A percentile compares a stretch with the other conserved stretches of the same genome.
Evolutionary conservation across 2,113 vertebrate genomes (phyloP).

Genomic region (Oenanthe melanoleuca): DNA sequence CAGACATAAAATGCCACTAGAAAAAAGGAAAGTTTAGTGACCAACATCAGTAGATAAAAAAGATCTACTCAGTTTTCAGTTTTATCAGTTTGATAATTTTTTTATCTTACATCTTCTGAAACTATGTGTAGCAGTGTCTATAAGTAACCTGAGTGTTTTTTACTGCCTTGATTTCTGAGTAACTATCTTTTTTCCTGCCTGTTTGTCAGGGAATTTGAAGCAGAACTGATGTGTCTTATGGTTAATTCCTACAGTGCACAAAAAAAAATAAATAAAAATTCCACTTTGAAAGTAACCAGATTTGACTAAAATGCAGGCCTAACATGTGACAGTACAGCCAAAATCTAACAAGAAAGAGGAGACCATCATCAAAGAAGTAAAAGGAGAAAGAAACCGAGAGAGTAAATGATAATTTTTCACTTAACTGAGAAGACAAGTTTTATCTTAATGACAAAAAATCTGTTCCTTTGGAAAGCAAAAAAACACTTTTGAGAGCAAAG

Average conservation of each 20-base stretch:
- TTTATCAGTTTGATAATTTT: not conserved
- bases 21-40: not conserved
- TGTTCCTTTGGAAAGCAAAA: not conserved
- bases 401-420: not conserved
- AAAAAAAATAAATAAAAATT: not conserved
- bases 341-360: not conserved
- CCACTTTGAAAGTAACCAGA: not conserved
- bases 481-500: not conserved
- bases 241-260: not conserved
- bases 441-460: not conserved
- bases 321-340: not conserved
- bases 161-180: not conserved
- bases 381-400: not conserved
- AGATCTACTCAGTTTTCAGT: not conserved
- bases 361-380: not conserved
- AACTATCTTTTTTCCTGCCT: not conserved
- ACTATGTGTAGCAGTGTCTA: rapidly evolving
- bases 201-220: not conserved
- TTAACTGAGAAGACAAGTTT: not conserved
- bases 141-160: not conserved
- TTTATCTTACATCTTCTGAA: not conserved
- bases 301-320: not conserved
- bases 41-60: not conserved
- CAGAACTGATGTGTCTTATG: not conserved
- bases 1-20: not conserved